Percentiles rank a stretch among this genome's conserved stretches.
These are phyloP conservation scores for Tyrannus savana DNA, from an alignment of 2,113 vertebrate species.

Conservation along the genomic window DNA sequence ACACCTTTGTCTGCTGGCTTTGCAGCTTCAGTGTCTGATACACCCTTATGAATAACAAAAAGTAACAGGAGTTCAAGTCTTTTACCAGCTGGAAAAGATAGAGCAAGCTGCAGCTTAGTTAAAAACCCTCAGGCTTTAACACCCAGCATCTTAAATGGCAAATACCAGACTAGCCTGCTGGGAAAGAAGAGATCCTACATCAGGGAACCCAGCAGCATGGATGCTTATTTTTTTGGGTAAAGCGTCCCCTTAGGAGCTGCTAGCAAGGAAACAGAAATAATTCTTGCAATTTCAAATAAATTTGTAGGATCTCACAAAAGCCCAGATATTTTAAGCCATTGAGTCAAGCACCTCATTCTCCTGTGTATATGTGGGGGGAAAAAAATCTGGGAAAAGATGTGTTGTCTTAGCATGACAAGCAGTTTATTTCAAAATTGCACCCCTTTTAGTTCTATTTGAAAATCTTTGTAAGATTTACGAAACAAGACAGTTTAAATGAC, in stretches of 20 bases:
- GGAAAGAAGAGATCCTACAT: neutral
- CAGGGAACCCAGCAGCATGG: neutral
- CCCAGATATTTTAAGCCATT: neutral
- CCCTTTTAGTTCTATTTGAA: neutral
- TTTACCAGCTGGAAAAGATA: neutral
- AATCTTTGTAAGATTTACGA: neutral
- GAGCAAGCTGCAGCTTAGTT: neutral
- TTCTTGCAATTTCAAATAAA: neutral
- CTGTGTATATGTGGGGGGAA: neutral
- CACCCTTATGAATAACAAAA: neutral
- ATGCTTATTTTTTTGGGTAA: neutral
- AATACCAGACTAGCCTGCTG: neutral
- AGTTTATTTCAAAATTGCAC: neutral
- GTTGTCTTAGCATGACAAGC: neutral
- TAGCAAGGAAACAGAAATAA: neutral
- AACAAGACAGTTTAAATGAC: constrained; percentile 18
- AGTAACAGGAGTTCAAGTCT: neutral
- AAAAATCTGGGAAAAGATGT: neutral
- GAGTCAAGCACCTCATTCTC: neutral
- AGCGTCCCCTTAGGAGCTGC: neutral
- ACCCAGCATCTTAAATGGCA: neutral
- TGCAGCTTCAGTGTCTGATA: rapidly evolving
- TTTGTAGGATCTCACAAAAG: neutral
- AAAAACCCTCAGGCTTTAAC: neutral
- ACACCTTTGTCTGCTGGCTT: neutral